Conservation (phyloP, 2,113 vertebrate genomes). For the Sorex araneus region DNA sequence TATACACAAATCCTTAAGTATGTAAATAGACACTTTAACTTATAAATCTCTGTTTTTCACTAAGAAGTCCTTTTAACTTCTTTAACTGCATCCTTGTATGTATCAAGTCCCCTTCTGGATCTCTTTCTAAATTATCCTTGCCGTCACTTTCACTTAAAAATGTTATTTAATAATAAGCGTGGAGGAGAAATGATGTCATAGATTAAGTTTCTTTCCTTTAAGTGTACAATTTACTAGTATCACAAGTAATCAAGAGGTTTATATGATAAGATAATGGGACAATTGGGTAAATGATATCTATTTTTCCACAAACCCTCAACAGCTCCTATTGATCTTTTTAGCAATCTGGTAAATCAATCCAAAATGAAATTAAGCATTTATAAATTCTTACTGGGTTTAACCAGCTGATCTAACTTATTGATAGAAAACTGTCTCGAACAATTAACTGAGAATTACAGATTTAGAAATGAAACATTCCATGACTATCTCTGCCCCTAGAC, state of each 20-base stretch:
- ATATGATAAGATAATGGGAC: slow-evolving; percentile 49
- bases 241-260: slow-evolving; percentile 7
- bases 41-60: slow-evolving; percentile 52
- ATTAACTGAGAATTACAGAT: slow-evolving; percentile 64
- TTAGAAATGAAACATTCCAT: slow-evolving; percentile 65
- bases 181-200: slow-evolving; percentile 38
- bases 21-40: slow-evolving; percentile 58
- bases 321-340: slow-evolving; percentile 40
- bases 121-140: slow-evolving; percentile 59
- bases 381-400: slow-evolving; percentile 61
- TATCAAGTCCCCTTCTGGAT: slow-evolving; percentile 28
- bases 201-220: slow-evolving; percentile 52
- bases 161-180: slow-evolving; percentile 33
- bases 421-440: slow-evolving; percentile 49
- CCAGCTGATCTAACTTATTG: slow-evolving; percentile 59
- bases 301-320: not conserved
- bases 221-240: slow-evolving; percentile 20
- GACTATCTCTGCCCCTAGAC: slow-evolving; percentile 51
- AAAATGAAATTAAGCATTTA: slow-evolving; percentile 66
- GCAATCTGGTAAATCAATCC: slow-evolving; percentile 31
- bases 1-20: not conserved
- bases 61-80: slow-evolving; percentile 52
- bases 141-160: slow-evolving; percentile 61
- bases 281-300: not conserved
- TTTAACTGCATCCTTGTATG: slow-evolving; percentile 48